These are phyloP conservation scores for Botia almorhae DNA, from an alignment of 2,797 vertebrate genomes.

Conservation along the genomic window DNA sequence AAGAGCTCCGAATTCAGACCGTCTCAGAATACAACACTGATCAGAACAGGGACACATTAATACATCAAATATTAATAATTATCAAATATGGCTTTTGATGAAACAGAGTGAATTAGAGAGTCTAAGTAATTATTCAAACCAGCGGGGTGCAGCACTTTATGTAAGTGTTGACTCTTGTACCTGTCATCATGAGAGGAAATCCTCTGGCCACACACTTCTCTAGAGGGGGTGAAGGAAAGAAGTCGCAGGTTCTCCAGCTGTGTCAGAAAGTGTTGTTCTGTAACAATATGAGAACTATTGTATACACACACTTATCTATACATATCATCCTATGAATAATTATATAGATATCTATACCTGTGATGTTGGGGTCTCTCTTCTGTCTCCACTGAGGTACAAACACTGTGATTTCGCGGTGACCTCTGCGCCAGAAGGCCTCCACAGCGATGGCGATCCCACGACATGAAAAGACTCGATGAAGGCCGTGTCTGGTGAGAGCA, in stretches of 20 bases:
- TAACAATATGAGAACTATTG: conserved; percentile 40
- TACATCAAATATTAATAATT: too few species aligned
- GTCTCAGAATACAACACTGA: too few species aligned
- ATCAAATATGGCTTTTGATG: too few species aligned
- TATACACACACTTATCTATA: not conserved
- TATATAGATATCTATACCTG: conserved; percentile 75
- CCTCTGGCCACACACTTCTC: conserved; percentile 93
- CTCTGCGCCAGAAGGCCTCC: conserved; percentile 92
- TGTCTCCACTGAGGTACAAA: conserved; percentile 98
- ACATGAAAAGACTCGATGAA: conserved; percentile 92
- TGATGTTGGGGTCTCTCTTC: conserved; percentile 86
- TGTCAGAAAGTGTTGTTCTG: conserved; percentile 94
- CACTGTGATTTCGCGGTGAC: conserved; percentile 94
- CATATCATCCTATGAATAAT: too few species aligned
- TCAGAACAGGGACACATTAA: too few species aligned
- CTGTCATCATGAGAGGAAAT: conserved; percentile 96
- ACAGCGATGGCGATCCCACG: conserved; percentile 95
- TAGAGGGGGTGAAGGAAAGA: conserved; percentile 94
- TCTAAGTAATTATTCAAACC: too few species aligned
- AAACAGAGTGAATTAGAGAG: too few species aligned
- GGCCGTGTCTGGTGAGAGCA: conserved; percentile 83
- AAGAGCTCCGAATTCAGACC: not conserved
- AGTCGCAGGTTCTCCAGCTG: conserved; percentile 93
- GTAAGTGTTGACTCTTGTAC: conserved; percentile 66
- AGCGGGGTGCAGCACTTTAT: not conserved